Evolutionary conservation across 1,140 invertebrate species (phyloP).

Genomic region (Grapholita molesta): DNA sequence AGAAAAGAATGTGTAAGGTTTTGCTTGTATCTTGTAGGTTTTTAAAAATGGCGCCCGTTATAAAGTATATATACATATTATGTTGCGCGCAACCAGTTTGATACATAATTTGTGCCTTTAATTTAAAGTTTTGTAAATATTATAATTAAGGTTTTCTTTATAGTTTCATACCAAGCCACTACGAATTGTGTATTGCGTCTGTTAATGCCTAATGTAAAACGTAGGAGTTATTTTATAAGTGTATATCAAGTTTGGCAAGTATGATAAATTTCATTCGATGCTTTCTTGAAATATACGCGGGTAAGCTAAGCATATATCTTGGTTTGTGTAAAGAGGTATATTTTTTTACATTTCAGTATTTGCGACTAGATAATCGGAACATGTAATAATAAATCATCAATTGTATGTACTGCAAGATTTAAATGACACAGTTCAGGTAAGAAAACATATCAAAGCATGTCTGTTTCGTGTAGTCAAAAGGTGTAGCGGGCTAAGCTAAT

Average conservation of each 20-base stretch:
- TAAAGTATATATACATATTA: not conserved
- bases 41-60: too few species aligned
- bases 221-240: not conserved
- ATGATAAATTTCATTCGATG: not conserved
- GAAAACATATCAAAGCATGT: too few species aligned
- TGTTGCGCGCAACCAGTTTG: slow-evolving; percentile 4
- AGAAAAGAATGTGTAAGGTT: too few species aligned
- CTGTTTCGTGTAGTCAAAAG: too few species aligned
- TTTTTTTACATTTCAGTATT: slow-evolving; percentile 18
- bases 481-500: too few species aligned
- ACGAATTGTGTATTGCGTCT: not conserved
- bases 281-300: not conserved
- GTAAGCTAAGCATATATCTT: not conserved
- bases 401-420: too few species aligned
- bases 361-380: too few species aligned
- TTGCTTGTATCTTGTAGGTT: too few species aligned
- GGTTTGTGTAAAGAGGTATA: not conserved
- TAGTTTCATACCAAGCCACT: not conserved
- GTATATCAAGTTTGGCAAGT: not conserved
- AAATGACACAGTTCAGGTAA: too few species aligned
- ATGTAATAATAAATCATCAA: too few species aligned
- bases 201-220: not conserved
- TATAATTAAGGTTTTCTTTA: not conserved
- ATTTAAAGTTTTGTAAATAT: slow-evolving; percentile 4
- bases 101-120: not conserved